Evolutionary conservation across 2,797 vertebrate genomes (phyloP).

Genomic region (Furcifer pardalis): DNA sequence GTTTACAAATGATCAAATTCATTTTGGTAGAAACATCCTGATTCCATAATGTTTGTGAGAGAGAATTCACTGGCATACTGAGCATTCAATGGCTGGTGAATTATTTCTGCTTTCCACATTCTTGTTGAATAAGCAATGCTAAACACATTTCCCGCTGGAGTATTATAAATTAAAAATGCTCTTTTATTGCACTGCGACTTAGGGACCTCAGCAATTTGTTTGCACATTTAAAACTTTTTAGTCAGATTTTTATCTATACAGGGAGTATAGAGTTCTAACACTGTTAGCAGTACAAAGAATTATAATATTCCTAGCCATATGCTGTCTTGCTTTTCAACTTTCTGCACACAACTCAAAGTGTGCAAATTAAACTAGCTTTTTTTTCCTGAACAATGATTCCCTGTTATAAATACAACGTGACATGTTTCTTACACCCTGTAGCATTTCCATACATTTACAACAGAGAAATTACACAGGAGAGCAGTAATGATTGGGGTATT

Average conservation of each 20-base stretch:
- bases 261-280: conserved; percentile 50
- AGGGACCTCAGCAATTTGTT: conserved; percentile 40
- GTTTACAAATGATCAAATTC: neutral
- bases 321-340: conserved; percentile 59
- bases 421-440: conserved; percentile 52
- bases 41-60: neutral
- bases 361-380: conserved; percentile 61
- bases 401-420: conserved; percentile 55
- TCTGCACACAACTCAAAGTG: conserved; percentile 66
- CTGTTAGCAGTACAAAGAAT: conserved; percentile 51
- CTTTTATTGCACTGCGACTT: conserved; percentile 55
- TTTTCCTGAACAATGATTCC: conserved; percentile 65
- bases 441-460: conserved; percentile 50
- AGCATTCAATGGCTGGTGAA: neutral
- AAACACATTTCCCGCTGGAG: conserved; percentile 50
- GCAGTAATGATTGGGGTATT: neutral
- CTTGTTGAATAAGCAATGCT: conserved; percentile 38
- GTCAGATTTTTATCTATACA: conserved; percentile 55
- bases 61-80: neutral
- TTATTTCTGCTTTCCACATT: conserved; percentile 18
- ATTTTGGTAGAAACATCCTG: neutral
- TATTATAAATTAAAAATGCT: conserved; percentile 49
- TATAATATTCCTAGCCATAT: conserved; percentile 65
- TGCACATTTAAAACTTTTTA: conserved; percentile 60
- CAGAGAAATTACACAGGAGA: conserved; percentile 26